phyloP scores from a whole-genome alignment of 23 tunicate species.

The Pegea sp. region DNA sequence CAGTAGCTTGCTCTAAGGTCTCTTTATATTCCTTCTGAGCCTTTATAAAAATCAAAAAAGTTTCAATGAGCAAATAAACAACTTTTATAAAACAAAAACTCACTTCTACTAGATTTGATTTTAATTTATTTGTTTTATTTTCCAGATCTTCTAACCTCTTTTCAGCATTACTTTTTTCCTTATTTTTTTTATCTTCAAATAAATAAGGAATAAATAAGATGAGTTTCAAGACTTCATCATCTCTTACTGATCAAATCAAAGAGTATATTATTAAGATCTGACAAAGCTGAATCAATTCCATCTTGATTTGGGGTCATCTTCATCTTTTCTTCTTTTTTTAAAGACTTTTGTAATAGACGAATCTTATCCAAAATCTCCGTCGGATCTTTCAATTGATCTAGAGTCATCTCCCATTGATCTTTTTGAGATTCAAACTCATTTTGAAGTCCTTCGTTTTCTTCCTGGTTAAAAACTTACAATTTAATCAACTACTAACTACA shows the following conservation, averaged over 20 bases:
- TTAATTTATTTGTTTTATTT: slow-evolving; percentile 44
- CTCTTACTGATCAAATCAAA: slow-evolving; percentile 26
- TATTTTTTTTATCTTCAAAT: slow-evolving; percentile 34
- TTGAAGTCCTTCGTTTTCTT: too few relatives aligned
- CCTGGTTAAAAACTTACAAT: too few relatives aligned
- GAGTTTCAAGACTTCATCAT: neutral
- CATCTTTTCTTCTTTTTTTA: too few relatives aligned
- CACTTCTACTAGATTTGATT: slow-evolving; percentile 62
- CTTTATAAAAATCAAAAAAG: slow-evolving; percentile 7
- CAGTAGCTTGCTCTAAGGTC: slow-evolving; percentile 80
- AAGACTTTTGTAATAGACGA: too few relatives aligned
- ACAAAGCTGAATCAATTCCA: too few relatives aligned
- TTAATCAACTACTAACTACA: too few relatives aligned
- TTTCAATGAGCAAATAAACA: too few relatives aligned
- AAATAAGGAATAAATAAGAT: neutral
- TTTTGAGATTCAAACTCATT: too few relatives aligned
- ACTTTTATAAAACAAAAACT: slow-evolving; percentile 2
- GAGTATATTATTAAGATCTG: slow-evolving; percentile 5
- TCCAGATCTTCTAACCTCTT: slow-evolving; percentile 53
- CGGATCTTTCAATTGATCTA: too few relatives aligned
- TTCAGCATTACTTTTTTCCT: slow-evolving; percentile 38
- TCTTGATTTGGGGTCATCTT: too few relatives aligned
- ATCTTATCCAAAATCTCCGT: too few relatives aligned
- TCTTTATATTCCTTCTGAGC: slow-evolving; percentile 84
- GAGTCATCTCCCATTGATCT: too few relatives aligned